These are phyloP conservation scores for Urocyon cinereoargenteus DNA, from an alignment of 2,797 vertebrate genomes.

Conservation along the genomic window DNA sequence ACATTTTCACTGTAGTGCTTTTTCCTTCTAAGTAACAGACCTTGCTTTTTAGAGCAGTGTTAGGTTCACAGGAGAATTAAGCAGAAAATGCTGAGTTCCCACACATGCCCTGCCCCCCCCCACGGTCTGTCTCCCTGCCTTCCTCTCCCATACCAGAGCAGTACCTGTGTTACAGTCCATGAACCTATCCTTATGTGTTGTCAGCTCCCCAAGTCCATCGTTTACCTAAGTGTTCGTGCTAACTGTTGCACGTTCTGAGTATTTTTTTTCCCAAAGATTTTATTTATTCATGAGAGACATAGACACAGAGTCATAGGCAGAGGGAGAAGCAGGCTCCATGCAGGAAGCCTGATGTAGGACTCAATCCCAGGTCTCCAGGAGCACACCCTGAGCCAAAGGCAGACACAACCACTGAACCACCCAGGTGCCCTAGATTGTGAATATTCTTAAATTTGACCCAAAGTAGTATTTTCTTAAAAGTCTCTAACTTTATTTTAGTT, in stretches of 20 bases:
- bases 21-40: neutral
- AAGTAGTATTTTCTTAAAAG: neutral
- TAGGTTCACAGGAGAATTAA: neutral
- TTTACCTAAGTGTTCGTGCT: neutral
- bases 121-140: fast-evolving
- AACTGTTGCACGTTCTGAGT: neutral
- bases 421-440: neutral
- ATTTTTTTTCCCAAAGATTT: no score
- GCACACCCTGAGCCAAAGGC: no score
- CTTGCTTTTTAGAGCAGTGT: neutral
- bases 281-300: no score
- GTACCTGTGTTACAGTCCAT: fast-evolving
- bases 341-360: no score
- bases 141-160: fast-evolving
- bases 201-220: neutral
- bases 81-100: neutral
- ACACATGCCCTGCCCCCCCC: fast-evolving
- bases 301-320: no score
- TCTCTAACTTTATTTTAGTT: neutral
- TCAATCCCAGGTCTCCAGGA: no score
- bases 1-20: neutral
- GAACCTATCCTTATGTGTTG: fast-evolving
- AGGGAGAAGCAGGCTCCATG: no score
- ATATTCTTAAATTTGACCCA: neutral
- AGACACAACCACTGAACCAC: no score